phyloP scores from a whole-genome alignment of 92 coral and sea anemone species.

The Palythoa caribaeorum region DNA sequence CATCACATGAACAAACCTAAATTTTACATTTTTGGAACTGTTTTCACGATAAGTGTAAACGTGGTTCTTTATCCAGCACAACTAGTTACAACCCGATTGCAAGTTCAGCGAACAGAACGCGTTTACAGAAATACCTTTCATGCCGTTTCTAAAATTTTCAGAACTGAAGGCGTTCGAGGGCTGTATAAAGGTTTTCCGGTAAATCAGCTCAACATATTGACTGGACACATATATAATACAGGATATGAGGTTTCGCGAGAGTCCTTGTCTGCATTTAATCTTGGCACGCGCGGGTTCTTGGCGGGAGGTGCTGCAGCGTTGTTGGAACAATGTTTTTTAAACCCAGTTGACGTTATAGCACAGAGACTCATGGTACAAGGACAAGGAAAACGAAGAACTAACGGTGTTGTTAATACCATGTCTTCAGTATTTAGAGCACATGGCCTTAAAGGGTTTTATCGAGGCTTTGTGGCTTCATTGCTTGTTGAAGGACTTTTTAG shows the following conservation, averaged over 20 bases:
- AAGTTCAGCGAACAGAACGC: constrained; percentile 80
- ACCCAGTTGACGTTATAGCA: constrained; percentile 82
- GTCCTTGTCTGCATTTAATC: constrained; percentile 68
- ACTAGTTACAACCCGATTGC: constrained; percentile 92
- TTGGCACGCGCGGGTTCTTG: constrained; percentile 87
- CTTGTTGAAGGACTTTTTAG: constrained; percentile 75
- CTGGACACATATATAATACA: constrained; percentile 85
- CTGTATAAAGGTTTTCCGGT: constrained; percentile 86
- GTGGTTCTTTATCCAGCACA: constrained; percentile 81
- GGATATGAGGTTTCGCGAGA: constrained; percentile 91
- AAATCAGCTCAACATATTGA: constrained; percentile 74
- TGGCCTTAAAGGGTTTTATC: constrained; percentile 74
- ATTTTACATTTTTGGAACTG: constrained; percentile 75
- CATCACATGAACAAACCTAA: constrained; percentile 85
- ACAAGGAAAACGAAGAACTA: constrained; percentile 51
- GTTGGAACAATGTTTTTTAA: constrained; percentile 81
- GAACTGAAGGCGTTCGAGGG: constrained; percentile 85
- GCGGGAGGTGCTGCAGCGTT: constrained; percentile 91
- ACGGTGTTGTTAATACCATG: constrained; percentile 46
- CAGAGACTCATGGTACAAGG: constrained; percentile 86
- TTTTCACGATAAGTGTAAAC: constrained; percentile 70
- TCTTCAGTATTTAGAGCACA: constrained; percentile 59
- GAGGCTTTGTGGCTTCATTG: constrained; percentile 73
- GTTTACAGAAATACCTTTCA: constrained; percentile 85
- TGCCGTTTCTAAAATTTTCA: constrained; percentile 78